Base-by-base conservation (phyloP, 53 echinoderm and acorn worm species). In the Holothuria leucospilota region DNA sequence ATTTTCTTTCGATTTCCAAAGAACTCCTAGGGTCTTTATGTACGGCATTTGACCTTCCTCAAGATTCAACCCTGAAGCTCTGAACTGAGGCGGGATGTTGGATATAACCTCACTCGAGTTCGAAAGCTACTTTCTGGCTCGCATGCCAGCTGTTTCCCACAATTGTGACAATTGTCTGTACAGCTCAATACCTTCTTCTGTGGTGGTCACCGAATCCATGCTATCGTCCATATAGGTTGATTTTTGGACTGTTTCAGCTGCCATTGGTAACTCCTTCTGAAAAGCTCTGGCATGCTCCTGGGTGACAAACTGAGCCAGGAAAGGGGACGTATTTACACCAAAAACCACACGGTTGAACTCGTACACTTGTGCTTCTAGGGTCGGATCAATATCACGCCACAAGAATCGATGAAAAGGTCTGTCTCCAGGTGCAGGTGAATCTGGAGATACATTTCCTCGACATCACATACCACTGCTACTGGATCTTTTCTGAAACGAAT, bases 361-460 rank as follows among this genome's bases (percentile, higher is more conserved):
- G 41, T 86, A 86, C 56, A 16, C 86, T 27, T 86, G 59, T 18
- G 77, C 75, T 16, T 5, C 26, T n/a, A 29, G 8, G 16, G 51
- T 59, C 14, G 46, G 69, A 29, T 73, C 40, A 13, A 74, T 5
- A 67, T 85, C 53, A 11, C 85, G 38, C 71, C 85, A 85, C 46
- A 85, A 28, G 71, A 85, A 85, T 39, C 85, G 3, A 29, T 51
- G 28, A 20, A 28, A 77, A 6, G 86, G 29, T 28, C 86, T 0
- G 20, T 86, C 86, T 5, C 10, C 12, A 58, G 20, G 29, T 27
- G 58, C 21, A 86, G 26, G 13, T 86, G 21, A 20, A 86, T 61
- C 20, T 74, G 69, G 4, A 86, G 21, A 29, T 86, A 86, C 86
- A 86, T 86, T 38, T 86, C 74, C n/a, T 56, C 56, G 52, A 41